These are phyloP conservation scores for Anorthoa munda DNA, from an alignment of 2,888 invertebrate genomes.

Conservation along the genomic window DNA sequence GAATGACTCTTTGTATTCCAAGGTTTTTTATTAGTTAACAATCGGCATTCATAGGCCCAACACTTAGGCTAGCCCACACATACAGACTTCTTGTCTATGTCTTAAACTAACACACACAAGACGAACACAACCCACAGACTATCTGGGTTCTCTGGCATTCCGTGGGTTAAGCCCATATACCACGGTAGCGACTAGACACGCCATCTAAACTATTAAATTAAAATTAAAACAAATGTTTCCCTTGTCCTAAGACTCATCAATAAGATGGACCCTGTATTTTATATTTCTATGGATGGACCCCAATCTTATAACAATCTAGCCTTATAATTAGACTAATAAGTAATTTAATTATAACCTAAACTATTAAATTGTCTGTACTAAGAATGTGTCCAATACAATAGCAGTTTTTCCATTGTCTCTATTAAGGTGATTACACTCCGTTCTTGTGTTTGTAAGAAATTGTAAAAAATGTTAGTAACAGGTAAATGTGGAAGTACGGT, in stretches of 20 bases:
- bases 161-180: slow-evolving; percentile 6
- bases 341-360: too few species aligned
- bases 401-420: too few species aligned
- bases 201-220: not conserved
- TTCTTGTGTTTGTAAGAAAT: too few species aligned
- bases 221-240: too few species aligned
- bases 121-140: slow-evolving; percentile 7
- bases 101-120: not conserved
- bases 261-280: too few species aligned
- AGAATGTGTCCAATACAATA: too few species aligned
- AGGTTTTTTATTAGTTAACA: slow-evolving; percentile 41
- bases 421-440: too few species aligned
- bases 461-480: not conserved
- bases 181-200: not conserved
- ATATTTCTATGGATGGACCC: too few species aligned
- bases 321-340: too few species aligned
- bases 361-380: too few species aligned
- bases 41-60: not conserved
- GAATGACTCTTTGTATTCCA: slow-evolving; percentile 44
- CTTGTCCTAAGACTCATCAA: too few species aligned
- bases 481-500: not conserved
- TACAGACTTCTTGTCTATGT: slow-evolving; percentile 13
- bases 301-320: too few species aligned
- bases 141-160: not conserved
- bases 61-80: not conserved